Conservation (phyloP, 2,888 invertebrate species). For the Gnatocerus cornutus region DNA sequence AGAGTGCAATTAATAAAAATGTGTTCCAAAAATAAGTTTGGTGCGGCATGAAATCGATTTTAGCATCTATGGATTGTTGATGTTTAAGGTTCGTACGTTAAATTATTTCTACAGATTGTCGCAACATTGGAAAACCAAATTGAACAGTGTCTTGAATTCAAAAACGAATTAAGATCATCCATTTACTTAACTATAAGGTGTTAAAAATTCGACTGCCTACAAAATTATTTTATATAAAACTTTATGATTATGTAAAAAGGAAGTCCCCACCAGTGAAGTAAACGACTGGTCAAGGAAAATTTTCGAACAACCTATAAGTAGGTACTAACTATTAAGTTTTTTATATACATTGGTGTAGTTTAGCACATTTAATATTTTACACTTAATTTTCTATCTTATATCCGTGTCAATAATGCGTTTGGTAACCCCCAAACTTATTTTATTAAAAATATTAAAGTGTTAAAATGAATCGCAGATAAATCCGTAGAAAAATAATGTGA, state of each 20-base stretch:
- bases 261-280: constrained; percentile 25
- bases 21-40: no score
- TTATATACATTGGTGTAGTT: constrained; percentile 61
- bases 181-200: constrained; percentile 14
- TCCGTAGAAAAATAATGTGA: constrained; percentile 50
- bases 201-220: constrained; percentile 13
- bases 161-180: neutral
- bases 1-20: no score
- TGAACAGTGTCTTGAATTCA: constrained; percentile 10
- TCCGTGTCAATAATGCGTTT: constrained; percentile 42
- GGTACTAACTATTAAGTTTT: constrained; percentile 32
- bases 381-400: constrained; percentile 43
- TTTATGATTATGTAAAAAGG: constrained; percentile 12
- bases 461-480: constrained; percentile 42
- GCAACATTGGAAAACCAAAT: constrained; percentile 1
- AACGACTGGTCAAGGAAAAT: constrained; percentile 25
- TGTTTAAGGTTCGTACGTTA: no score
- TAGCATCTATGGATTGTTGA: no score
- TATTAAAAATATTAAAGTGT: constrained; percentile 16
- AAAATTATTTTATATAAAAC: constrained; percentile 33
- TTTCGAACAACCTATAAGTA: constrained; percentile 29
- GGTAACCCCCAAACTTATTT: constrained; percentile 39
- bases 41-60: neutral
- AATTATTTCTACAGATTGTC: constrained; percentile 31
- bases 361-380: constrained; percentile 53